phyloP scores from a whole-genome alignment of 2,888 invertebrate species.

The Lasius fuliginosus region DNA sequence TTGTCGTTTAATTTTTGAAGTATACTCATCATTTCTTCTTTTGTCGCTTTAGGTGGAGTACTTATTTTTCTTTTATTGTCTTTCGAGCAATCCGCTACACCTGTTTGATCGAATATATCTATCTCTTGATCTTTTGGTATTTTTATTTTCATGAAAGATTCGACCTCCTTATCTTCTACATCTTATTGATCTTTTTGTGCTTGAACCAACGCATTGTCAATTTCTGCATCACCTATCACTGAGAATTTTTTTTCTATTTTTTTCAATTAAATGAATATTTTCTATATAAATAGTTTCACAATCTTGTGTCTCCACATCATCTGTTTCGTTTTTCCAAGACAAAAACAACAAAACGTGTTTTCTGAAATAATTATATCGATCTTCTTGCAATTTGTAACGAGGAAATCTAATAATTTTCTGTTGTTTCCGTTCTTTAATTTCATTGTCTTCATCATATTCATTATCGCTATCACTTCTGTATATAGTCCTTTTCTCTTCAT shows the following conservation, averaged over 20 bases:
- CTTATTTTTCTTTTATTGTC: neutral
- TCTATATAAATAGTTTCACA: neutral
- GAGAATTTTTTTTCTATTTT: neutral
- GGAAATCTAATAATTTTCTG: neutral
- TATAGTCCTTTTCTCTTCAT: neutral
- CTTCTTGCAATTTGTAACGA: neutral
- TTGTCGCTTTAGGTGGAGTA: neutral
- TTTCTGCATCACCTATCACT: neutral
- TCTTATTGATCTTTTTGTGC: neutral
- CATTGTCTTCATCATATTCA: neutral
- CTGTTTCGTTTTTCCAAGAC: neutral
- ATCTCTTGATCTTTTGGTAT: neutral
- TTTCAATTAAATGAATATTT: neutral
- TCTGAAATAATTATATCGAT: neutral
- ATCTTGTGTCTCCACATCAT: neutral
- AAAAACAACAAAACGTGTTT: neutral
- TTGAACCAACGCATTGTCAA: neutral
- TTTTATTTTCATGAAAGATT: conserved; percentile 1
- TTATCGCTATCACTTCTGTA: neutral
- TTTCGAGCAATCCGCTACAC: neutral
- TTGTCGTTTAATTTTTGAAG: neutral
- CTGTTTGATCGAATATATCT: neutral
- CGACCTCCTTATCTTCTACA: neutral
- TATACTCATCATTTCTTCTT: neutral
- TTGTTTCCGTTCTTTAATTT: neutral